These are phyloP conservation scores for Hirtodrosophila duncani DNA, from an alignment of 2,888 invertebrate species.

Conservation along the genomic window DNA sequence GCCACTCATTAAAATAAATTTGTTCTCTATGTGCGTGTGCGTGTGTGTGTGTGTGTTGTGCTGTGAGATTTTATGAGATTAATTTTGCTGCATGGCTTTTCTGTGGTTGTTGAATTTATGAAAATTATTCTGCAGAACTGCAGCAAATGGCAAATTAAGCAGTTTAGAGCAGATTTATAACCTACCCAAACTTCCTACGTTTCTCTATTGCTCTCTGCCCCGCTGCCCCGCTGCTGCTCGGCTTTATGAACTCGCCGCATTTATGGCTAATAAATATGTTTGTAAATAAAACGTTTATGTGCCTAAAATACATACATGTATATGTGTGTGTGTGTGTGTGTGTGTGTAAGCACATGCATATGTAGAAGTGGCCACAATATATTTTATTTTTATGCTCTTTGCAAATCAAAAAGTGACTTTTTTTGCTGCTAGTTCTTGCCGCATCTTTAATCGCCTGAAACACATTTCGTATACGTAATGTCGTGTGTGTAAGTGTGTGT, in stretches of 20 bases:
- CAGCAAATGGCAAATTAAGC: conserved; percentile 54
- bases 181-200: no score
- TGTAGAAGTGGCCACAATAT: conserved; percentile 4
- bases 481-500: not conserved
- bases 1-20: conserved; percentile 38
- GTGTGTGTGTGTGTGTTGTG: conserved; percentile 6
- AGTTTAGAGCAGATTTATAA: conserved; percentile 40
- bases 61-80: conserved; percentile 34
- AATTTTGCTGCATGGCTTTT: conserved; percentile 34
- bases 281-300: no score
- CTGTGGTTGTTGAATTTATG: conserved; percentile 37
- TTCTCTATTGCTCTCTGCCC: no score
- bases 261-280: conserved; percentile 32
- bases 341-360: conserved; percentile 4
- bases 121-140: conserved; percentile 35
- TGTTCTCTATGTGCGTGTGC: no score
- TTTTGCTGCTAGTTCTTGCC: conserved; percentile 6
- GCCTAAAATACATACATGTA: no score
- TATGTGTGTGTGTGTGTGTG: conserved; percentile 15
- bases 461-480: conserved; percentile 2
- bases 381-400: conserved; percentile 24
- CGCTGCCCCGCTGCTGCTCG: not conserved
- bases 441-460: conserved; percentile 14
- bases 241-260: conserved; percentile 9
- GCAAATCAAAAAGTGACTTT: no score